Base-by-base conservation (phyloP, 2,888 invertebrate genomes). In the Dolomedes plantarius region DNA sequence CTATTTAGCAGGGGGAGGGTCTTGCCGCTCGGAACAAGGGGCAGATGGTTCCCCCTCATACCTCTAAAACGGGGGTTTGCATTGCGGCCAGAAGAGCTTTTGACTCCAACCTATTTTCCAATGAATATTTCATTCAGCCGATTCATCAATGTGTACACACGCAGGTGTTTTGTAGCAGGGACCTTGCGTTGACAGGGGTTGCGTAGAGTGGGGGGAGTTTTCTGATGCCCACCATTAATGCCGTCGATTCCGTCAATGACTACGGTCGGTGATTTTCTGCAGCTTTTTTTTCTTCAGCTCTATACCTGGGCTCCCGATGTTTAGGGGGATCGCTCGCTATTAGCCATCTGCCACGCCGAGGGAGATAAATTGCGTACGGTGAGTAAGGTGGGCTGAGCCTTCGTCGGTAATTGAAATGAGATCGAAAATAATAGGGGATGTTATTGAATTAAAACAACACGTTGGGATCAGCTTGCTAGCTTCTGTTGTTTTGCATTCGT, bases 81-180 rank as follows among this genome's bases (percentile, higher is more conserved):
- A 13, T n/a, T 11, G 41, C 16, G 41, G 41, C 13, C 5, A 16
- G 16, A 9, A 46, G 41, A 13, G 41, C 41, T 46, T 46, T 46
- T 46, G 41, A 46, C 41, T 46, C 41, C 41, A 46, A 46, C 41
- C 41, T 46, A 46, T 46, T 46, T 46, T 46, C 41, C 41, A 46
- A 46, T 46, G 41, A 46, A 46, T 46, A 46, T 46, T 46, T 46
- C 16, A 46, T 46, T 46, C 41, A 46, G 41, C 41, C 41, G 41
- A 46, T 46, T 46, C 41, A 46, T 46, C 41, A 46, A 46, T 46
- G 41, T 46, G 41, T 46, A 46, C 41, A 46, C 41, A 46, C 16
- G 41, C 41, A 46, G 41, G 41, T 46, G 41, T 46, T 46, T 46
- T 46, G 41, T 46, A 46, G 36, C 6, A 11, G 41, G 16, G 13